Evolutionary conservation across 2,113 vertebrate species (phyloP).

Genomic region (Lagopus leucura): DNA sequence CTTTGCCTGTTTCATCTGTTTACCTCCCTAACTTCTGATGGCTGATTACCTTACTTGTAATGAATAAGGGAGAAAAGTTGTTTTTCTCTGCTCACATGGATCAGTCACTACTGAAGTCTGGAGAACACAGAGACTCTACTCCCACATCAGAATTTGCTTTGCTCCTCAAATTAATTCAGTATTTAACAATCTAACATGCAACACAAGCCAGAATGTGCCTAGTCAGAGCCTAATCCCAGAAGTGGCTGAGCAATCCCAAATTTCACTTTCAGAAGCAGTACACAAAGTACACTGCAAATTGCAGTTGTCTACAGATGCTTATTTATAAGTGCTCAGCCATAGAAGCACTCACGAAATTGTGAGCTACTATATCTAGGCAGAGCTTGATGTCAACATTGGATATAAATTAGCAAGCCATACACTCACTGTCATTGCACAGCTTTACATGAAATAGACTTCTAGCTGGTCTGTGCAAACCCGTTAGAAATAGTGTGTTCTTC

Average conservation of each 20-base stretch:
- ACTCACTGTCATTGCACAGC: not conserved
- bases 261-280: not conserved
- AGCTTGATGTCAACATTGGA: not conserved
- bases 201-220: not conserved
- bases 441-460: not conserved
- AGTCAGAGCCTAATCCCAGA: not conserved
- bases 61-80: not conserved
- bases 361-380: not conserved
- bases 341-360: not conserved
- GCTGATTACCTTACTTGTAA: not conserved
- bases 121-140: constrained; percentile 20
- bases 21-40: not conserved
- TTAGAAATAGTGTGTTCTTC: not conserved
- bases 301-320: not conserved
- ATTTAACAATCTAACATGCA: constrained; percentile 21
- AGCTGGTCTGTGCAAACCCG: not conserved
- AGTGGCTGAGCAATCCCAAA: not conserved
- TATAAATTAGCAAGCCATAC: not conserved
- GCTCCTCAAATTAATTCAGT: constrained; percentile 39
- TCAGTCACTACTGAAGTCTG: constrained; percentile 5
- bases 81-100: constrained; percentile 3
- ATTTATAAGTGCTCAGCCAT: not conserved
- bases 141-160: constrained; percentile 27
- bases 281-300: not conserved
- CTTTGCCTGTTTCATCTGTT: not conserved